Evolutionary conservation across 1,140 invertebrate species (phyloP), one percentile per base, ranked within the genome.

Genomic region (Ptiloglossa arizonensis): DNA sequence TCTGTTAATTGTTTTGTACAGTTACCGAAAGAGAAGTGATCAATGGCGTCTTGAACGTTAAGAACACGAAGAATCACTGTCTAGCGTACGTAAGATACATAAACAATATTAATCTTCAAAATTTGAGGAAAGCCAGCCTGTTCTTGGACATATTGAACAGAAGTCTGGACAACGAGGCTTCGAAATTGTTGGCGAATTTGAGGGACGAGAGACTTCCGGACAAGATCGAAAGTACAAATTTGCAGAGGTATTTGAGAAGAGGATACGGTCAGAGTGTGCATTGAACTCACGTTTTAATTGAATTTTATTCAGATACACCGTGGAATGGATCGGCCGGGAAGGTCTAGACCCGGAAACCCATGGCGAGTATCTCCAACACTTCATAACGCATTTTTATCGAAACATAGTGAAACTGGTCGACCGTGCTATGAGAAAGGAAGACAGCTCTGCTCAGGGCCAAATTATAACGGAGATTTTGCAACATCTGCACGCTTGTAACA

Each of bases 11-110:
- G n/a, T 52, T 22, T 6, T 22, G 8, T 64, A 64, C 90, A 98
- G 98, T 99, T 15, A 99, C 98, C 0, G 98, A 99, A 93, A 93
- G 98, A 64, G 98, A 99, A 93, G 98, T 99, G 0, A 99, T 99
- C 74, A 98, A 98, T 86, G 98, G 98, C 0, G 94, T 99, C 48
- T 90, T 99, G 15, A 98, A 97, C 85, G 98, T 99, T 0, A 97
- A 97, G 87, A 98, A 99, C 86, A 98, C 98, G 0, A 98, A 98
- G 90, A 98, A 99, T 87, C 98, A 99, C 92, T 98, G 97, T 86
- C 92, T 99, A n/a, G 98, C 98, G 0, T 99, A 99, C 89, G 95
- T 99, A 4, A 94, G 98, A 59, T 98, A 98, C 90, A 99, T 99
- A 88, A 98, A 98, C 91, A 99, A 99, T 88, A 99, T 99, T 38